Evolutionary conservation across 2,113 vertebrate genomes (phyloP).

Genomic region (Dromiciops gliroides): DNA sequence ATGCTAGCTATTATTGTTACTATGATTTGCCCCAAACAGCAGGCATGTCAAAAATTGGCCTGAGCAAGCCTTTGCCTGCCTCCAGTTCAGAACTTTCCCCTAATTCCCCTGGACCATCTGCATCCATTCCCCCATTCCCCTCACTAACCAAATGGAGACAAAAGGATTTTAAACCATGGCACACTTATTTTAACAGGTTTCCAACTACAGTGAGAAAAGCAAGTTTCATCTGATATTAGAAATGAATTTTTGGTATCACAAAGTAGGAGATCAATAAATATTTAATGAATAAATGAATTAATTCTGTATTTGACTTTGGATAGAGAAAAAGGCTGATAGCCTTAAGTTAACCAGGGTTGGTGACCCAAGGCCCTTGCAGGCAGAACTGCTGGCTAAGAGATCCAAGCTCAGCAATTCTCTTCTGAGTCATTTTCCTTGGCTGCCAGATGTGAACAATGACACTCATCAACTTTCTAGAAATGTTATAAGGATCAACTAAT

Average conservation of each 20-base stretch:
- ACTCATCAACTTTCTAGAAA: slow-evolving; percentile 18
- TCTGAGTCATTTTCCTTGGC: slow-evolving; percentile 32
- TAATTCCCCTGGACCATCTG: background rate
- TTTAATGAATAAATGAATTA: background rate
- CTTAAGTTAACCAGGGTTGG: background rate
- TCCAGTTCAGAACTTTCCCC: background rate
- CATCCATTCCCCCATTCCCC: background rate
- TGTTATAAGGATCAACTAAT: background rate
- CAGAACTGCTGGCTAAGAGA: background rate
- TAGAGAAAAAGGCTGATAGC: background rate
- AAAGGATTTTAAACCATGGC: background rate
- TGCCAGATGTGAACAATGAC: background rate
- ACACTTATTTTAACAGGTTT: background rate
- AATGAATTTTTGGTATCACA: slow-evolving; percentile 17
- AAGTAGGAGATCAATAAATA: background rate
- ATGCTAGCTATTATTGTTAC: background rate
- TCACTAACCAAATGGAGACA: background rate
- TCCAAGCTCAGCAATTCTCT: background rate
- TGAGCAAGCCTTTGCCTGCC: background rate
- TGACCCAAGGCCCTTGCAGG: background rate
- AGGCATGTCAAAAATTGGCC: background rate
- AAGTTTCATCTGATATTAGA: background rate
- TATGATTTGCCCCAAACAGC: background rate
- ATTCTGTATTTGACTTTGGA: background rate
- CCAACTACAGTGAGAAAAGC: background rate